Percentiles rank a stretch among this genome's conserved stretches.
phyloP scores from a whole-genome alignment of 2,113 vertebrate genomes.

The Myodes glareolus region DNA sequence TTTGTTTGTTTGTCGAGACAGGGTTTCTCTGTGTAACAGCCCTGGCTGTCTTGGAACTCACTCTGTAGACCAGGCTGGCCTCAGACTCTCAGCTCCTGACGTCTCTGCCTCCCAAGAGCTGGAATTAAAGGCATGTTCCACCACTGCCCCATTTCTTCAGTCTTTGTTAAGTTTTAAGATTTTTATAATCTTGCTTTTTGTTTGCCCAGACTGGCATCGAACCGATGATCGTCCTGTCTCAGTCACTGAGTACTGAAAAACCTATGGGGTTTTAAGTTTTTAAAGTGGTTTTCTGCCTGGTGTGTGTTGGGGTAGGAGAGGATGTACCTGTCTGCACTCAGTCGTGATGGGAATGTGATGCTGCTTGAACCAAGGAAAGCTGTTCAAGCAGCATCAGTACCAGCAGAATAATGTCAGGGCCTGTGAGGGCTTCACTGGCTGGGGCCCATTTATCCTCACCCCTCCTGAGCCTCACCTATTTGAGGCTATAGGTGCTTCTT shows the following conservation, averaged over 20 bases:
- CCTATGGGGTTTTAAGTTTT: not conserved
- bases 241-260: not conserved
- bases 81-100: too few relatives aligned
- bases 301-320: not conserved
- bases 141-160: not conserved
- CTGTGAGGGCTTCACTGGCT: not conserved
- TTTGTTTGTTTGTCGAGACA: too few relatives aligned
- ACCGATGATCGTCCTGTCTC: not conserved
- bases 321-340: not conserved
- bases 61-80: too few relatives aligned
- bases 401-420: not conserved
- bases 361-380: not conserved
- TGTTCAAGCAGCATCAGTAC: not conserved
- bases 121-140: too few relatives aligned
- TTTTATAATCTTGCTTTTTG: not conserved
- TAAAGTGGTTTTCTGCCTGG: not conserved
- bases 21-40: too few relatives aligned
- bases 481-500: not conserved
- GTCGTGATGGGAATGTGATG: not conserved
- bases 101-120: too few relatives aligned
- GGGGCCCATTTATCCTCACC: not conserved
- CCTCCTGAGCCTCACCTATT: not conserved
- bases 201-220: not conserved
- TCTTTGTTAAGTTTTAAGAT: not conserved
- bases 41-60: too few relatives aligned